Conservation (phyloP, 2,113 vertebrate genomes). For the Carlito syrichta region DNA sequence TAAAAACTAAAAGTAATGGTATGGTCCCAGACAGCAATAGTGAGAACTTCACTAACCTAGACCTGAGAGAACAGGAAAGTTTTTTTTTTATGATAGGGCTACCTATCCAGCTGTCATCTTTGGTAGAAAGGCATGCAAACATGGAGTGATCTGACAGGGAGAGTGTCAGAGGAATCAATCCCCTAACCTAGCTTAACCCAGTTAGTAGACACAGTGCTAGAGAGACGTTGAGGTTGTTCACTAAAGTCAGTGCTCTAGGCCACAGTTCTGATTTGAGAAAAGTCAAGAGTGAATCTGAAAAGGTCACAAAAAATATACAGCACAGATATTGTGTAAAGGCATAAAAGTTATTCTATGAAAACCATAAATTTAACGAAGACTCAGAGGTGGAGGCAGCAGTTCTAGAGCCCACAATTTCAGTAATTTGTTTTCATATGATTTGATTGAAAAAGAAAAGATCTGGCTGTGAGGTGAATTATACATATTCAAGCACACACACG, state of each 20-base stretch:
- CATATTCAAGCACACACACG: neutral
- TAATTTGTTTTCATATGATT: neutral
- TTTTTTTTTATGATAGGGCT: neutral
- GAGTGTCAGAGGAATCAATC: neutral
- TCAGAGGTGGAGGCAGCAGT: neutral
- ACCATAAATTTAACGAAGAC: neutral
- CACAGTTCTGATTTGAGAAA: neutral
- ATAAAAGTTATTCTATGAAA: neutral
- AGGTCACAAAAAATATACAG: neutral
- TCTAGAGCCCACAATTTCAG: neutral
- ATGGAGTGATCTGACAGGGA: neutral
- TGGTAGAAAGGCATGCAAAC: neutral
- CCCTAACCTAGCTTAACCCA: neutral
- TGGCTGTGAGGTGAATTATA: too few relatives aligned
- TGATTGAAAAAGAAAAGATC: neutral
- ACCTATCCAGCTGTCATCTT: neutral
- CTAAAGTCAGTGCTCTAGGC: neutral
- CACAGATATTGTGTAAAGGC: neutral
- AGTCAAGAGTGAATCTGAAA: neutral
- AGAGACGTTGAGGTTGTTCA: neutral
- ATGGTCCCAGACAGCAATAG: neutral
- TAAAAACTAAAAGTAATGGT: neutral
- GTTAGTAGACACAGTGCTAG: neutral
- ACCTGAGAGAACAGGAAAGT: neutral
- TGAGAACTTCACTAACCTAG: fast-evolving